Base-by-base conservation (phyloP, 2,797 vertebrate genomes). In the Nothura maculosa region DNA sequence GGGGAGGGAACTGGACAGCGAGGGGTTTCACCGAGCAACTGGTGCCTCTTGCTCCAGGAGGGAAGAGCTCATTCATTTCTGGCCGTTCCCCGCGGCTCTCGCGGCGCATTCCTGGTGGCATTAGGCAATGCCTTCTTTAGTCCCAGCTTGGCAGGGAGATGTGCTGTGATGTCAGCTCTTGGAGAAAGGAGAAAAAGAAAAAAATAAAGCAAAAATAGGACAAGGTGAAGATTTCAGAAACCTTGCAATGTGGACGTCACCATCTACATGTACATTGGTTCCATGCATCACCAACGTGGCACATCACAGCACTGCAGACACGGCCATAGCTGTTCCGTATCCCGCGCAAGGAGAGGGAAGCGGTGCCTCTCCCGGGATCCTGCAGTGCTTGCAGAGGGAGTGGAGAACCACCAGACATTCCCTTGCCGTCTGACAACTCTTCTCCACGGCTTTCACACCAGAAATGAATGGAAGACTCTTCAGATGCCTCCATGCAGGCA, bases 81-180 rank as follows among this genome's bases (percentile, higher is more conserved):
- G 81, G 67, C 78, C 3, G 8, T 62, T 85, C 70, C 84, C 72
- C 32, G 1, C 47, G 22, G 84, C 88, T 92, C 93, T 96, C 92
- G 87, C 54, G 90, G 92, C 85, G 91, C 13, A 66, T 80, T 94
- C 81, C 85, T 76, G 76, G 34, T 45, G 62, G 62, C 84, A 63
- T 91, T 96, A 93, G 83, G 81, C 61, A 97, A 95, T 79, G 34
- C 15, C 88, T 94, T 92, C 2, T 52, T 88, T 69, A 82, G 93
- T 50, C 90, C 94, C 45, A 62, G 86, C 64, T 96, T 95, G 94
- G 92, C 88, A 87, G 16, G 55, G 68, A 89, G 25, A 77, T 16
- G 45, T 50, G 54, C 74, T 93, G 88, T 82, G 2, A 94, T 76
- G 83, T 69, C 50, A 62, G 40, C 40, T 82, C 72, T 79, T 93